Conservation (phyloP, 2,888 invertebrate genomes). For the Cheilosia variabilis region DNA sequence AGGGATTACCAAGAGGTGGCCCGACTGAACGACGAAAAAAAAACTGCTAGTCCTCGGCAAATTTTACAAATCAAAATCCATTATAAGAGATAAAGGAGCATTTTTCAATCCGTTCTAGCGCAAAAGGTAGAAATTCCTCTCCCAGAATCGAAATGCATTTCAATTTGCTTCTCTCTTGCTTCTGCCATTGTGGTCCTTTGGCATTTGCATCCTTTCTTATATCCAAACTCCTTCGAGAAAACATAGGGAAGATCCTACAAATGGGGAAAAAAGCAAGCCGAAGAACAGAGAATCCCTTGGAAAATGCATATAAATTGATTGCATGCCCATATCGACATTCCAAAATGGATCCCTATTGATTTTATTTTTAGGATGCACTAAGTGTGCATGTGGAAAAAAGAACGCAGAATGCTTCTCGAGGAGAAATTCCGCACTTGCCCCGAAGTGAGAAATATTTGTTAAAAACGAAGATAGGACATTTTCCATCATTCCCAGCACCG, state of each 20-base stretch:
- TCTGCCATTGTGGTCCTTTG: slow-evolving; percentile 49
- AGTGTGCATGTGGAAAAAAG: slow-evolving; percentile 16
- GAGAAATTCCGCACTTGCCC: slow-evolving; percentile 58
- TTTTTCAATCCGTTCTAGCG: slow-evolving; percentile 66
- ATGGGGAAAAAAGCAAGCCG: not conserved
- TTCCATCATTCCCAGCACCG: slow-evolving; percentile 53
- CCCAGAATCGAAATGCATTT: slow-evolving; percentile 54
- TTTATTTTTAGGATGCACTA: slow-evolving; percentile 70
- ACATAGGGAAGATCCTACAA: not conserved
- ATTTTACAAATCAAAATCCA: slow-evolving; percentile 75
- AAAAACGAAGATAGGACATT: slow-evolving; percentile 58
- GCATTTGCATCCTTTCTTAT: slow-evolving; percentile 63
- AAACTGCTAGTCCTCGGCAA: slow-evolving; percentile 63
- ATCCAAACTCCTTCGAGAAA: slow-evolving; percentile 24
- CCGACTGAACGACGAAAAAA: slow-evolving; percentile 1
- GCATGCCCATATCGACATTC: slow-evolving; percentile 75
- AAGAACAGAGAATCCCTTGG: slow-evolving; percentile 39
- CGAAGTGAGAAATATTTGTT: slow-evolving; percentile 60
- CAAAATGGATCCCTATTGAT: slow-evolving; percentile 74
- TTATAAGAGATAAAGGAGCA: slow-evolving; percentile 69
- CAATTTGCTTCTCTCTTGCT: slow-evolving; percentile 48
- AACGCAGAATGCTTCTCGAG: slow-evolving; percentile 37
- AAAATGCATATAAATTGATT: slow-evolving; percentile 75
- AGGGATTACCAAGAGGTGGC: slow-evolving; percentile 30
- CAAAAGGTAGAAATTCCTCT: slow-evolving; percentile 48